A percentile compares a stretch with the other conserved stretches of the same genome.
Evolutionary conservation across 2,888 invertebrate species (phyloP).

Genomic region (Brachyopa scutellaris): DNA sequence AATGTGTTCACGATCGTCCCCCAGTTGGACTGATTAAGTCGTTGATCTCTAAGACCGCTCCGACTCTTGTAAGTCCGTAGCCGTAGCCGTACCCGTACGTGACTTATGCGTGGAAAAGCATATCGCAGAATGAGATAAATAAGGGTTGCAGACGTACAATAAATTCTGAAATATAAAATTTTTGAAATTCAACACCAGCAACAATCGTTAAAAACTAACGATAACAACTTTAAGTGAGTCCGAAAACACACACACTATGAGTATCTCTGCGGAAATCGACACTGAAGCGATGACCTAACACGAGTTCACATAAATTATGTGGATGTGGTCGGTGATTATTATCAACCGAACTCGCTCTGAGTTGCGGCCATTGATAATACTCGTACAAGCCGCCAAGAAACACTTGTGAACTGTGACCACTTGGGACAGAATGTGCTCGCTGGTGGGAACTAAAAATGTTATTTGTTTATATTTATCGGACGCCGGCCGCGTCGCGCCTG

Average conservation of each 20-base stretch:
- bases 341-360: constrained; percentile 36
- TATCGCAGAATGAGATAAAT: constrained; percentile 45
- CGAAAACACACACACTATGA: constrained; percentile 9
- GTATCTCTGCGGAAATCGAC: constrained; percentile 56
- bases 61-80: constrained; percentile 7
- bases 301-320: constrained; percentile 57
- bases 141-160: constrained; percentile 17
- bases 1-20: constrained; percentile 11
- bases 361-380: constrained; percentile 44
- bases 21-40: constrained; percentile 37
- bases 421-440: constrained; percentile 8
- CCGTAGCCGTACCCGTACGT: constrained; percentile 27
- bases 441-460: constrained; percentile 34
- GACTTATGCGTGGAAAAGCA: constrained; percentile 19
- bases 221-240: constrained; percentile 26
- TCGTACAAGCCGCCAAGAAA: constrained; percentile 22
- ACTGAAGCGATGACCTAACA: constrained; percentile 58
- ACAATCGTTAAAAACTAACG: constrained; percentile 8
- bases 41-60: constrained; percentile 27
- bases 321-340: constrained; percentile 34
- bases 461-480: constrained; percentile 24
- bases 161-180: constrained; percentile 24
- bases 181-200: constrained; percentile 41
- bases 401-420: constrained; percentile 47
- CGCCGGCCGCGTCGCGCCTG: neutral